Evolutionary conservation across 2,797 vertebrate genomes (phyloP).

Genomic region (Coranthus polyacanthus): DNA sequence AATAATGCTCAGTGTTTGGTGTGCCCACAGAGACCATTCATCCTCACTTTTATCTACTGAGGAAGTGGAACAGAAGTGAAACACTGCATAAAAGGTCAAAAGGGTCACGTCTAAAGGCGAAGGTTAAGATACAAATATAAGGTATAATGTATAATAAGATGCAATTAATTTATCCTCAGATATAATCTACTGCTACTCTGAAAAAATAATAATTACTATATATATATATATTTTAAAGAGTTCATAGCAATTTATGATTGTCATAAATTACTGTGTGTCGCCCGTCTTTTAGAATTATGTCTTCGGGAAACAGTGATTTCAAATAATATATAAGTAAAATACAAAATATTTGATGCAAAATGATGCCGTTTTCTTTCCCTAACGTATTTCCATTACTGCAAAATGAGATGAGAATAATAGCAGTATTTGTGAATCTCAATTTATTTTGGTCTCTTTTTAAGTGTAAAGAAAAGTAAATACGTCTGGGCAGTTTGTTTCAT

Average conservation of each 20-base stretch:
- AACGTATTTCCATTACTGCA: neutral
- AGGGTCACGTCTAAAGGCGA: slow-evolving; percentile 54
- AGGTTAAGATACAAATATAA: slow-evolving; percentile 45
- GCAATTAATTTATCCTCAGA: slow-evolving; percentile 5
- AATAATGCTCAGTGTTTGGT: slow-evolving; percentile 78
- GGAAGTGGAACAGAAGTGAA: slow-evolving; percentile 64
- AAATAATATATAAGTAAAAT: neutral
- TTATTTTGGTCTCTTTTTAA: neutral
- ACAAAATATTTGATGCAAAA: neutral
- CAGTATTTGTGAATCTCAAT: neutral
- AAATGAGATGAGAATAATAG: neutral
- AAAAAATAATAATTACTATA: too few relatives aligned
- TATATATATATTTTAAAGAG: slow-evolving; percentile 9
- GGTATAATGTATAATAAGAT: slow-evolving; percentile 15
- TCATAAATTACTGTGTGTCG: neutral
- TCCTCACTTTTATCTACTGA: slow-evolving; percentile 75
- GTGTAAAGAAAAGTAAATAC: neutral
- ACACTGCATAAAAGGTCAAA: slow-evolving; percentile 70
- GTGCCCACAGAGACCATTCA: slow-evolving; percentile 77
- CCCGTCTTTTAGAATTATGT: slow-evolving; percentile 18
- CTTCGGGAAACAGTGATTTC: neutral
- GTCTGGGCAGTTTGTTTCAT: neutral
- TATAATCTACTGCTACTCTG: slow-evolving; percentile 14
- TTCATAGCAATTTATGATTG: neutral
- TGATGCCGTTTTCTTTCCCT: neutral